These are phyloP conservation scores for pig (Sus scrofa) DNA, from an alignment of 2,113 vertebrate species.

Conservation along the genomic window DNA sequence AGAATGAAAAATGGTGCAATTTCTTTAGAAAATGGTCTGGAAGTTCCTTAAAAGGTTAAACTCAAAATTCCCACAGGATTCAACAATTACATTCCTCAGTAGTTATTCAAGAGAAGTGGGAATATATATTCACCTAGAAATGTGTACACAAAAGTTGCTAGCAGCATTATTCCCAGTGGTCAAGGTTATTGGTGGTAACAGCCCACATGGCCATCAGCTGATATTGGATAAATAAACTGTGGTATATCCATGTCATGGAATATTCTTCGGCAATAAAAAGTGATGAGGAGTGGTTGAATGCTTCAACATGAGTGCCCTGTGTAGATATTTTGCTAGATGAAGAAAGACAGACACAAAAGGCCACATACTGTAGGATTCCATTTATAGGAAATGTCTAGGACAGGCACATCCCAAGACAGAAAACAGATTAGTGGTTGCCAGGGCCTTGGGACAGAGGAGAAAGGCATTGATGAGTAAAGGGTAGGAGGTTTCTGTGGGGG, in stretches of 20 bases:
- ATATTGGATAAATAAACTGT: neutral
- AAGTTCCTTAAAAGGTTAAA: neutral
- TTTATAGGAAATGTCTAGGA: neutral
- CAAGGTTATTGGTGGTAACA: neutral
- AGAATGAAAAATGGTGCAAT: neutral
- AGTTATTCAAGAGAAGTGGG: neutral
- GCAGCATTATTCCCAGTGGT: neutral
- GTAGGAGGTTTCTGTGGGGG: fast-evolving
- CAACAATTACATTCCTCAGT: neutral
- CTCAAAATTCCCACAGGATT: neutral
- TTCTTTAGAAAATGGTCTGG: neutral
- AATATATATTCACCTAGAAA: neutral
- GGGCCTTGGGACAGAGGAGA: too few species aligned
- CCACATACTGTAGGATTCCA: too few species aligned
- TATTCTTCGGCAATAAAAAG: neutral
- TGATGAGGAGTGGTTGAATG: neutral
- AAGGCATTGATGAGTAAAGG: neutral
- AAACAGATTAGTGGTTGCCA: too few species aligned
- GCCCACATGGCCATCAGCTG: neutral
- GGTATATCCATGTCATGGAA: neutral
- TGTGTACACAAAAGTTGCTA: neutral
- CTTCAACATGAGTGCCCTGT: neutral
- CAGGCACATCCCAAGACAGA: neutral
- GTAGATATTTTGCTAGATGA: neutral
- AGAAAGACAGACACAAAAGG: neutral